phyloP scores from a whole-genome alignment of 2,113 vertebrate genomes.

The Danio rerio region GRCz12tu NC_133185.1:24833501-24834000 shows the following conservation, averaged over 20 bases:
- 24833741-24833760: neutral
- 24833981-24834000: too few relatives aligned
- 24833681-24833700: conserved; percentile 17
- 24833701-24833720: conserved; percentile 15
- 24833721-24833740: neutral
- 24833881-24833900: too few relatives aligned
- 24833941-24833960: too few relatives aligned
- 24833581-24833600: conserved; percentile 43
- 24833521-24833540: conserved; percentile 40
- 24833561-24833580: conserved; percentile 43
- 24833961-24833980: too few relatives aligned
- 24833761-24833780: neutral
- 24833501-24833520: conserved; percentile 37
- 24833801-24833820: neutral
- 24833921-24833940: too few relatives aligned
- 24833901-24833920: too few relatives aligned
- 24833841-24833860: neutral
- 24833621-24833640: conserved; percentile 37
- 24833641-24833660: conserved; percentile 18
- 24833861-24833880: neutral
- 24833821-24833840: neutral
- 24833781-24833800: neutral
- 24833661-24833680: conserved; percentile 15
- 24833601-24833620: conserved; percentile 23
- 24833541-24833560: conserved; percentile 47